Evolutionary conservation across 64 coral and sea anemone genomes (phyloP).

Genomic region (Montipora efflorescens): DNA sequence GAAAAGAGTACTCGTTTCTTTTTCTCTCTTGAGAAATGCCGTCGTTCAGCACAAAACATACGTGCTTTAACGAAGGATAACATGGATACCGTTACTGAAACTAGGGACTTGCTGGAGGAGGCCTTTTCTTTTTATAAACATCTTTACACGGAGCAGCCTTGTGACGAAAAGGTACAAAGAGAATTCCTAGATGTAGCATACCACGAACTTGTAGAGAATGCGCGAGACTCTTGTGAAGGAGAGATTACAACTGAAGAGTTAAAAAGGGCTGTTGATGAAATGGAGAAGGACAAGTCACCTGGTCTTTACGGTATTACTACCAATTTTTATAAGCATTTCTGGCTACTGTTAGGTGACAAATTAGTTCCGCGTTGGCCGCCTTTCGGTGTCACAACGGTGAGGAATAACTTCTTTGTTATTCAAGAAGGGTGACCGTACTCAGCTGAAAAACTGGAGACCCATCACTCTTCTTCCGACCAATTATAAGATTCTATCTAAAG

Average conservation of each 20-base stretch:
- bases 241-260: neutral
- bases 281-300: neutral
- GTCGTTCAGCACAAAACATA: neutral
- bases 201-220: neutral
- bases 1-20: neutral
- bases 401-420: neutral
- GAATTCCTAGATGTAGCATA: neutral
- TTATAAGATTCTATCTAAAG: conserved; percentile 70
- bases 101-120: neutral
- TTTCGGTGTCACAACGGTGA: neutral
- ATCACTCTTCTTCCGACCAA: conserved; percentile 55
- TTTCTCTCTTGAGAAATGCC: neutral
- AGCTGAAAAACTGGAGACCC: conserved; percentile 48
- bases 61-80: neutral
- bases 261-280: neutral
- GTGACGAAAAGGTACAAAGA: neutral
- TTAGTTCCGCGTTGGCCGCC: neutral
- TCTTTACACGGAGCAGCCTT: neutral
- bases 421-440: conserved; percentile 13
- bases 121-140: neutral
- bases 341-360: neutral
- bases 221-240: neutral
- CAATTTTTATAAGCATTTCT: conserved; percentile 14
- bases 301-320: neutral
- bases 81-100: neutral